Base-by-base conservation (phyloP, 2,888 invertebrate genomes). In the Fissipunctia ypsillon region DNA sequence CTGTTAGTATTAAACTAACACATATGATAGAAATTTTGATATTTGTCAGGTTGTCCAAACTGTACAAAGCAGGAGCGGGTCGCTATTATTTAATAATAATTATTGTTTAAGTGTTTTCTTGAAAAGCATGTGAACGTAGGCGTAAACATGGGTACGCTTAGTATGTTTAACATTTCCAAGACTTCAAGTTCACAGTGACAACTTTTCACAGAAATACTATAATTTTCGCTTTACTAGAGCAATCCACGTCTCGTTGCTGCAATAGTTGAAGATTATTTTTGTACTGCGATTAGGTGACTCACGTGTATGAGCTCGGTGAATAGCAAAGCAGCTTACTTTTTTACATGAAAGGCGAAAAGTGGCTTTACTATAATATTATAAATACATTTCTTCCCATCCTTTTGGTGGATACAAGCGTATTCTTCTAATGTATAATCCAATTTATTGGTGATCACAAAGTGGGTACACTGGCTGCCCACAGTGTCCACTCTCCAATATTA, bases 211-310 rank as follows among this genome's bases (percentile, higher is more conserved):
- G 38, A 74, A 80, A 19, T 25, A 41, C 14, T 52, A 41, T 22
- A 59, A 57, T 65, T 60, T 73, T 19, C 14, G 6, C 19, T 65
- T 79, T 41, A 52, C 12, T 52, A 31, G 45, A 64, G 48, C n/a
- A 14, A 22, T 45, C 31, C n/a, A 73, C 64, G 22, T 45, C 28
- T 28, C 4, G 10, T 38, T 22, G 6, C 12, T n/a, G 31, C 10
- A 50, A 28, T n/a, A 35, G 4, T n/a, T n/a, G n/a, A n/a, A n/a
- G n/a, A n/a, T n/a, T n/a, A n/a, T n/a, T n/a, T n/a, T n/a, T n/a
- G n/a, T n/a, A n/a, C n/a, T n/a, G 14, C 9, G 22, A 10, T 19
- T 7, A n/a, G 0, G 68, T 41, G 54, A 76, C 22, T 45, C 9
- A 45, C 45, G 45, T 45, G 45, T 19, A 2, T 45, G 19, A 19